Conservation (phyloP, 1,140 invertebrate species). For the Diuraphis noxia region DNA sequence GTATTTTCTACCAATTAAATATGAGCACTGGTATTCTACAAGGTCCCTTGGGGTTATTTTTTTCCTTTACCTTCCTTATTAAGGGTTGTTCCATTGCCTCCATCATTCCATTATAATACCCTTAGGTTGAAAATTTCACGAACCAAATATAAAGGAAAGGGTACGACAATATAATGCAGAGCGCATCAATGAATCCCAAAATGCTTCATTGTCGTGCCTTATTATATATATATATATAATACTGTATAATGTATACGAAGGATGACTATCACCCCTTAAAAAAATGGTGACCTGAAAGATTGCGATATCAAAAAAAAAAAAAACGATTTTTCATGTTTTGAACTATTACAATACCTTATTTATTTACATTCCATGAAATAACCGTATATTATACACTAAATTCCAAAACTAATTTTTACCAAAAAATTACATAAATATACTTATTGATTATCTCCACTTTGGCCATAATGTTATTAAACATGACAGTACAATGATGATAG, state of each 20-base stretch:
- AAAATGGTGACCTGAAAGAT: neutral
- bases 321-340: neutral
- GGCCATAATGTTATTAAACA: no score
- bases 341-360: neutral
- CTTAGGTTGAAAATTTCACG: conserved; percentile 19
- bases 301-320: conserved; percentile 21
- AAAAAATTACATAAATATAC: neutral
- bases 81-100: neutral
- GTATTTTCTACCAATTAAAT: conserved; percentile 34
- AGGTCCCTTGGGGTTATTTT: neutral
- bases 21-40: neutral
- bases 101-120: neutral
- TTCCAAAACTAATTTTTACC: conserved; percentile 14
- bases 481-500: neutral
- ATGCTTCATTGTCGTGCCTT: neutral
- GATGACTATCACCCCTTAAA: neutral
- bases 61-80: neutral
- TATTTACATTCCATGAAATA: neutral
- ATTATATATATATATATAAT: neutral
- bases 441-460: neutral
- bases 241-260: neutral
- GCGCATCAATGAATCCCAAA: conserved; percentile 7
- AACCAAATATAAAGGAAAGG: conserved; percentile 1
- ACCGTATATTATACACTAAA: neutral
- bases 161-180: neutral